Conservation (phyloP, 1,140 invertebrate genomes). For the Calliphora vicina region DNA sequence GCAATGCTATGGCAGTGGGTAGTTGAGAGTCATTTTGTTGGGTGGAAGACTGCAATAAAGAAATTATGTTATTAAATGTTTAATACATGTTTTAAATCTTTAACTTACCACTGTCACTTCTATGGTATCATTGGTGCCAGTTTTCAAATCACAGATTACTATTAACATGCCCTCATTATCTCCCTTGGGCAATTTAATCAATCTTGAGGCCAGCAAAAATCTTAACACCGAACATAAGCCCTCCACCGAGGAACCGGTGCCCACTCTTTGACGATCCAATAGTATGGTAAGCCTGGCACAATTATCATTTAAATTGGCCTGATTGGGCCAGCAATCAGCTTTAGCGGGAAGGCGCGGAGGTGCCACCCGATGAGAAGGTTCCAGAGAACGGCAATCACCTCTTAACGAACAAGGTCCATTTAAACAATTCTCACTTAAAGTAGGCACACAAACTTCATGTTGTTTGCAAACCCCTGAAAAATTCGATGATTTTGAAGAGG, state of each 20-base stretch:
- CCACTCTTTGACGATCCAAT: constrained; percentile 71
- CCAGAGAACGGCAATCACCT: constrained; percentile 81
- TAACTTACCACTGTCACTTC: constrained; percentile 84
- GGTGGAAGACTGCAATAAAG: constrained; percentile 62
- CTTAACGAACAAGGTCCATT: constrained; percentile 78
- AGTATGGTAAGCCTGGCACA: constrained; percentile 80
- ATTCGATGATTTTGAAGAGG: constrained; percentile 64
- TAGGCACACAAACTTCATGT: constrained; percentile 74
- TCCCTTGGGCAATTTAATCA: constrained; percentile 56
- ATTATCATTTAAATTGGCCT: constrained; percentile 71
- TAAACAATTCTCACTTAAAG: constrained; percentile 78
- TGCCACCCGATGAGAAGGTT: constrained; percentile 76
- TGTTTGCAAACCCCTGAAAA: constrained; percentile 62
- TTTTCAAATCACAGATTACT: constrained; percentile 82
- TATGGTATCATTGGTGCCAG: constrained; percentile 80
- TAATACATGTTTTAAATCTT: not conserved
- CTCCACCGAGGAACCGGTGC: constrained; percentile 76
- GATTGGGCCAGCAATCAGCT: constrained; percentile 81
- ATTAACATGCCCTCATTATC: constrained; percentile 67
- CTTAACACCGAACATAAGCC: constrained; percentile 74
- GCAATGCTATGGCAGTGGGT: constrained; percentile 70
- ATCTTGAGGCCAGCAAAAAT: constrained; percentile 70
- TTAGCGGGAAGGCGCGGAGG: constrained; percentile 78
- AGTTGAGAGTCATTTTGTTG: constrained; percentile 67
- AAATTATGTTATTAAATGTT: not conserved